phyloP scores from a whole-genome alignment of 2,113 vertebrate species.

The Buteo buteo region DNA sequence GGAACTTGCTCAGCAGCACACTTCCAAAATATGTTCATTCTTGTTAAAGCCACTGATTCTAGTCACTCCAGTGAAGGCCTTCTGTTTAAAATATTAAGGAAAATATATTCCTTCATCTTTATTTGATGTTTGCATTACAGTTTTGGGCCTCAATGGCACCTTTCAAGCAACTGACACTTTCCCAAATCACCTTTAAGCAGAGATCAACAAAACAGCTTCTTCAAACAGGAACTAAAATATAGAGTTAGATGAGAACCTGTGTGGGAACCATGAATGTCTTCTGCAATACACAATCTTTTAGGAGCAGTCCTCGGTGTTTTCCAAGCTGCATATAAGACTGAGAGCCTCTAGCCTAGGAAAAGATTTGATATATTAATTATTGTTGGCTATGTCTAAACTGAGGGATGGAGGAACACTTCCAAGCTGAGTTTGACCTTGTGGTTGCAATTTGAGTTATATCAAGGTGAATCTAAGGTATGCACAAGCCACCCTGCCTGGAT shows the following conservation, averaged over 20 bases:
- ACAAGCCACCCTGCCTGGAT: background rate
- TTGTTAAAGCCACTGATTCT: background rate
- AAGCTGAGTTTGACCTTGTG: background rate
- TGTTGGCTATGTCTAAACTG: background rate
- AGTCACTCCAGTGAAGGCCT: background rate
- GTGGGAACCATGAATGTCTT: background rate
- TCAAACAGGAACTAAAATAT: background rate
- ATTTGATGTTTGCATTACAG: background rate
- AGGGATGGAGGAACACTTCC: background rate
- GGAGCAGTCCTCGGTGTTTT: background rate
- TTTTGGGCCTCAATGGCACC: background rate
- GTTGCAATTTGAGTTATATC: background rate
- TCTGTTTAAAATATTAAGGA: background rate
- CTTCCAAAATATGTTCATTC: background rate
- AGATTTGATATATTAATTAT: background rate
- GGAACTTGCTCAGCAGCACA: background rate
- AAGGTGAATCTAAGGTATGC: background rate
- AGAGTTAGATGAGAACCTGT: background rate
- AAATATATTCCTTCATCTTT: background rate
- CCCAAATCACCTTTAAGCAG: background rate
- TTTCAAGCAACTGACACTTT: background rate
- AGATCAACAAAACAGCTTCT: background rate
- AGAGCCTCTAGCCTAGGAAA: background rate
- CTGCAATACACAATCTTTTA: background rate
- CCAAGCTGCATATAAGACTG: background rate